A percentile compares a stretch with the other conserved stretches of the same genome.
Evolutionary conservation across 2,113 vertebrate genomes (phyloP).

Genomic region (Brachyistius frenatus): DNA sequence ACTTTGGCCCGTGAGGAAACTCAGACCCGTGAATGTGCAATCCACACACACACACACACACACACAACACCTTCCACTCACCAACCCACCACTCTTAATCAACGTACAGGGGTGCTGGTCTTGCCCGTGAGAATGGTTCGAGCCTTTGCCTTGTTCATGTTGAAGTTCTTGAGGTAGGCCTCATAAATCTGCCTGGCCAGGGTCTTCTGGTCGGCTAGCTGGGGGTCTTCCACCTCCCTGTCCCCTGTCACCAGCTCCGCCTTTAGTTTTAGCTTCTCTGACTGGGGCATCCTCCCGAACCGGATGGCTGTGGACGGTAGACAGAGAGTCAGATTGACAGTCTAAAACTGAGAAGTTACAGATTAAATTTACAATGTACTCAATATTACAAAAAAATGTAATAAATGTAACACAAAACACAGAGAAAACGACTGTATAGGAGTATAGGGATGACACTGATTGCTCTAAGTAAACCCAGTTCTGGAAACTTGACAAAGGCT

Average conservation of each 20-base stretch:
- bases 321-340: constrained; percentile 1
- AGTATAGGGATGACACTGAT: too few relatives aligned
- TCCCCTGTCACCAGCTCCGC: constrained; percentile 94
- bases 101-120: constrained; percentile 92
- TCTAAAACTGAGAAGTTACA: background rate
- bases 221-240: constrained; percentile 86
- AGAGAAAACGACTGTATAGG: too few relatives aligned
- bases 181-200: constrained; percentile 95
- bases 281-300: constrained; percentile 97
- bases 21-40: background rate
- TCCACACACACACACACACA: background rate
- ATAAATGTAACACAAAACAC: too few relatives aligned
- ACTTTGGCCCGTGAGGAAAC: constrained; percentile 45
- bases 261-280: constrained; percentile 96
- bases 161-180: constrained; percentile 98
- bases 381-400: too few relatives aligned
- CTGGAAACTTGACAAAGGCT: too few relatives aligned
- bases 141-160: constrained; percentile 98
- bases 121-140: constrained; percentile 95
- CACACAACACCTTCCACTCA: constrained; percentile 47
- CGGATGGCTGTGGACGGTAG: constrained; percentile 89
- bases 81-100: constrained; percentile 49
- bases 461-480: too few relatives aligned
- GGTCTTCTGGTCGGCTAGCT: constrained; percentile 91
- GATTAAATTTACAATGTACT: background rate